These are phyloP conservation scores for Oeneis ivallda DNA, from an alignment of 2,888 invertebrate species.

Conservation along the genomic window DNA sequence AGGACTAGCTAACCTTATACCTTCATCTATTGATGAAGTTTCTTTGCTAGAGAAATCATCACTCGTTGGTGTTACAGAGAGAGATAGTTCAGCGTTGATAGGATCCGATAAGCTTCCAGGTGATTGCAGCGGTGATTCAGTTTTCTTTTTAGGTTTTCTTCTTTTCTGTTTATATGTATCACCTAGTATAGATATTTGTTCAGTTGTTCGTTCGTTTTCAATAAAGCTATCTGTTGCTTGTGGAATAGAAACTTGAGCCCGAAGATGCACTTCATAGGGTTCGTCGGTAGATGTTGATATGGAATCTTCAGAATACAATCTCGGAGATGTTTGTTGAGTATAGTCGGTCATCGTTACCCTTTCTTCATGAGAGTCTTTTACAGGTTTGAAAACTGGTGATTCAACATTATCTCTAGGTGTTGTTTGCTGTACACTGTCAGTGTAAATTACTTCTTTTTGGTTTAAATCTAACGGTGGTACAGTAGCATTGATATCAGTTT, in stretches of 20 bases:
- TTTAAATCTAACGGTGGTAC: constrained; percentile 47
- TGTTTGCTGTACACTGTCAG: constrained; percentile 61
- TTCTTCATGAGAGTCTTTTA: constrained; percentile 27
- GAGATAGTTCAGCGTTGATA: constrained; percentile 73
- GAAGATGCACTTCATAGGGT: constrained; percentile 83
- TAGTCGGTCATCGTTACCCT: constrained; percentile 44
- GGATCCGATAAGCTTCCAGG: constrained; percentile 78
- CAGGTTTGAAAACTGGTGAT: constrained; percentile 16
- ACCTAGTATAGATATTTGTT: constrained; percentile 54
- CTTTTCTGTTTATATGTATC: constrained; percentile 71
- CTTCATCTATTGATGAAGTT: constrained; percentile 73
- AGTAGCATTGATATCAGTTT: constrained; percentile 34
- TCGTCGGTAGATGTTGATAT: constrained; percentile 78
- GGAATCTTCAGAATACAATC: constrained; percentile 76
- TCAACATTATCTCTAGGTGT: constrained; percentile 41
- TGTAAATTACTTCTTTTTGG: constrained; percentile 48
- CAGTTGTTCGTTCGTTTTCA: constrained; percentile 63
- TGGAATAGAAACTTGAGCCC: constrained; percentile 82
- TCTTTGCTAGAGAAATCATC: constrained; percentile 70
- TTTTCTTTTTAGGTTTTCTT: constrained; percentile 66
- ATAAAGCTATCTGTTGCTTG: constrained; percentile 66
- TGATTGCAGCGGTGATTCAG: constrained; percentile 63
- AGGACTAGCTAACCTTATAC: constrained; percentile 68
- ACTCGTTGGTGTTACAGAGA: constrained; percentile 71
- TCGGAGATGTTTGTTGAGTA: constrained; percentile 81